Evolutionary conservation across 1,140 invertebrate genomes (phyloP), one percentile per base, ranked within the genome.

Genomic region (Lordiphosa mommai): DNA sequence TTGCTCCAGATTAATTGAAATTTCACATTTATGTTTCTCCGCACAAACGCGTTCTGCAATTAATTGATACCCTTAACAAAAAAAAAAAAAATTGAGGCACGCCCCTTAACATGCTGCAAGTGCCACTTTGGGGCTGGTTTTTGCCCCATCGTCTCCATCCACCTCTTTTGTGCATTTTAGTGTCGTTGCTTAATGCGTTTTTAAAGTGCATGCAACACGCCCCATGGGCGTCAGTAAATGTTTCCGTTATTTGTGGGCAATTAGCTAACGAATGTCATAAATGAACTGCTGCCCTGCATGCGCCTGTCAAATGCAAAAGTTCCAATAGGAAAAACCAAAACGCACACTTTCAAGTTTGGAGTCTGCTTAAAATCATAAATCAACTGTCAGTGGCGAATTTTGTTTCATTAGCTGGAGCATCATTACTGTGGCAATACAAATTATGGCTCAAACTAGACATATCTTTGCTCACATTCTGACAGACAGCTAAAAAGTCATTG

Each of bases 101-200:
- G 71, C 76, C 76, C 58, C 71, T 72, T 58, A 61, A 23, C 74
- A 67, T 82, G 71, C 46, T 71, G 76, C 76, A 80, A 76, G 76
- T 80, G 76, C 61, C 76, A 82, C 72, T 80, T 82, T 67, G 56
- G 61, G 71, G 71, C 51, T 33, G 50, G 40, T 38, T 16, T 40
- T 17, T 3, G 5, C 49, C 7, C 9, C 10, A 7, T 8, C 13
- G 2, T 3, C 6, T 9, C 3, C 37, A 5, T 1, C 34, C 9
- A 8, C 23, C 14, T 10, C 34, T 40, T 13, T 36, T 48, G 0
- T 8, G 47, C 60, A 61, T 66, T 32, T 70, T 57, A 50, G 67
- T 82, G 70, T 60, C 67, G 47, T 61, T 49, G 30, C 61, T 68
- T 52, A 68, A 68, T 68, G 65, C 64, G 65, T 59, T 76, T 68